phyloP scores from a whole-genome alignment of 2,888 invertebrate genomes.

The Pegoplata infirma region DNA sequence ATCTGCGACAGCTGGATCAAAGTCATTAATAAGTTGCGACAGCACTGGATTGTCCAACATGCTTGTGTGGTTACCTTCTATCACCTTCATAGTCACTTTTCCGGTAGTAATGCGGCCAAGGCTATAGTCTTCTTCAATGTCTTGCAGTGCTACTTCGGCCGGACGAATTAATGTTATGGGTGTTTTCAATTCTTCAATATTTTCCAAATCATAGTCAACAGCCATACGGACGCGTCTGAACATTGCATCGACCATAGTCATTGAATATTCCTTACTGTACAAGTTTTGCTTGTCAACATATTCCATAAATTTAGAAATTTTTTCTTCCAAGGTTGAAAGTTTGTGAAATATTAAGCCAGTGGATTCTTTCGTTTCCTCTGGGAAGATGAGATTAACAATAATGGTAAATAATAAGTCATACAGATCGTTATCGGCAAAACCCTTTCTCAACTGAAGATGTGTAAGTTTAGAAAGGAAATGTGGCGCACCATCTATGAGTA shows the following conservation, averaged over 20 bases:
- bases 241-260: slow-evolving; percentile 76
- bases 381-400: slow-evolving; percentile 73
- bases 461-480: slow-evolving; percentile 81
- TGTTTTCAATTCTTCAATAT: slow-evolving; percentile 78
- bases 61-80: slow-evolving; percentile 86
- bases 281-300: slow-evolving; percentile 76
- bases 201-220: slow-evolving; percentile 78
- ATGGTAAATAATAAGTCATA: slow-evolving; percentile 72
- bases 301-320: slow-evolving; percentile 79
- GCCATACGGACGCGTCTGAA: slow-evolving; percentile 81
- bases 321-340: slow-evolving; percentile 80
- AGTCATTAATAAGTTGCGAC: slow-evolving; percentile 82
- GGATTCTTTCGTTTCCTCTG: slow-evolving; percentile 72
- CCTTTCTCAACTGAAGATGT: slow-evolving; percentile 69
- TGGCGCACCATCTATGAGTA: slow-evolving; percentile 91
- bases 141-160: slow-evolving; percentile 80
- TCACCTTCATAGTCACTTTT: slow-evolving; percentile 81
- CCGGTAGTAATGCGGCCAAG: slow-evolving; percentile 81
- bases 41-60: slow-evolving; percentile 84
- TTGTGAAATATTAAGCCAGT: slow-evolving; percentile 78
- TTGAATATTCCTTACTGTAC: slow-evolving; percentile 78
- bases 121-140: slow-evolving; percentile 83
- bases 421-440: slow-evolving; percentile 71
- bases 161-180: slow-evolving; percentile 83
- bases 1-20: slow-evolving; percentile 73